phyloP scores from a whole-genome alignment of 1,140 invertebrate genomes.

The Bombus cullumanus region DNA sequence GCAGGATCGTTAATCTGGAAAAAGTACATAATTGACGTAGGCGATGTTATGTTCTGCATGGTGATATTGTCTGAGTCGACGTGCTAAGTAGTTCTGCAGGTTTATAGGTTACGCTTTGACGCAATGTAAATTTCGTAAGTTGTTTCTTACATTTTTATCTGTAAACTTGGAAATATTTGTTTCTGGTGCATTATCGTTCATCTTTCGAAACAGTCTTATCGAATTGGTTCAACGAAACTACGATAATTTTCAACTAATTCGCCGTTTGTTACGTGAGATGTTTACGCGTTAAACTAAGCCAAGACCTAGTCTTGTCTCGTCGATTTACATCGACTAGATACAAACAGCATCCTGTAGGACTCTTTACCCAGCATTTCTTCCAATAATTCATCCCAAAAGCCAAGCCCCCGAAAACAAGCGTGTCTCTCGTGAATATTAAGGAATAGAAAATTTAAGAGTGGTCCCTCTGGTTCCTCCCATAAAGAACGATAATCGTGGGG shows the following conservation, averaged over 20 bases:
- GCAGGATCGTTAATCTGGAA: neutral
- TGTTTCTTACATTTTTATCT: neutral
- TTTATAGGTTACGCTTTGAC: neutral
- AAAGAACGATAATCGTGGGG: constrained; percentile 52
- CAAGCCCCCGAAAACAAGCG: neutral
- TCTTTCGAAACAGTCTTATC: neutral
- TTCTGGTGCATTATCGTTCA: fast-evolving
- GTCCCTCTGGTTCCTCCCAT: neutral
- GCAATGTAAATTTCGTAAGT: neutral
- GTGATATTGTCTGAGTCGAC: neutral
- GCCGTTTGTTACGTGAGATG: no score
- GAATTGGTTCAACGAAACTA: neutral
- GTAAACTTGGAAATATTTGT: neutral
- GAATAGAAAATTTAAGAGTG: constrained; percentile 51
- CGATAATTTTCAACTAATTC: neutral
- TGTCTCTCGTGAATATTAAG: constrained; percentile 31
- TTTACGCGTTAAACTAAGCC: neutral
- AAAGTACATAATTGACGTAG: neutral
- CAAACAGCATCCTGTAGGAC: neutral
- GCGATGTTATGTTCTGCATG: neutral
- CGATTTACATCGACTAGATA: neutral
- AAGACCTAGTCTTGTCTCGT: neutral
- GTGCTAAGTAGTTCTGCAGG: no score
- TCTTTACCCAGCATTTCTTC: neutral
- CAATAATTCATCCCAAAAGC: constrained; percentile 5